A percentile compares a stretch with the other conserved stretches of the same genome.
Evolutionary conservation across 2,797 vertebrate genomes (phyloP).

Genomic region (Paramormyrops hopkinsi): DNA sequence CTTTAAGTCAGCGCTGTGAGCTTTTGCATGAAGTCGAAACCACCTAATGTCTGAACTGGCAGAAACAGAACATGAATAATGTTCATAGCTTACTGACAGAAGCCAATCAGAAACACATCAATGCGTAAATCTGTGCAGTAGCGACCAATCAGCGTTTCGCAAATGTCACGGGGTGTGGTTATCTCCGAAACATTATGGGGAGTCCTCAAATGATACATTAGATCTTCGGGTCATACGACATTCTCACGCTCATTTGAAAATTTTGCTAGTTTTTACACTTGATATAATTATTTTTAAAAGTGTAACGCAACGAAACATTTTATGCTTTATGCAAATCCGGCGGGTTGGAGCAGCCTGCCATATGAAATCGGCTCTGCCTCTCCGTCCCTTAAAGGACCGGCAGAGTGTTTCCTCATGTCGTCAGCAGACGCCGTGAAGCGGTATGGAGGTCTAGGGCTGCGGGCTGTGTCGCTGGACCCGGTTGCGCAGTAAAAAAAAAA

Average conservation of each 20-base stretch:
- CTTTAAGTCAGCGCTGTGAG: no score
- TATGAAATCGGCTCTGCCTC: background rate
- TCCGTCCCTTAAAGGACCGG: background rate
- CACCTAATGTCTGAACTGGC: background rate
- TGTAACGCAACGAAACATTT: background rate
- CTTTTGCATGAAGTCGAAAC: no score
- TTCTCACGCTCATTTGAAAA: background rate
- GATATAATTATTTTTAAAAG: background rate
- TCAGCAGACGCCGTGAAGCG: background rate
- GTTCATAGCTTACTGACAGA: background rate
- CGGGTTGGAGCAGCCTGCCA: background rate
- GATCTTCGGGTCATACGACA: background rate
- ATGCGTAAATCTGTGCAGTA: background rate
- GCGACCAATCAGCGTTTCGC: background rate
- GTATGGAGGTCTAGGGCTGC: slow-evolving; percentile 15
- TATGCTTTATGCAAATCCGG: background rate
- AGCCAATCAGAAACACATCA: background rate
- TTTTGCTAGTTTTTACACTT: background rate
- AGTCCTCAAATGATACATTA: background rate
- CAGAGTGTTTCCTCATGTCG: background rate
- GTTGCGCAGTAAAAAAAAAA: background rate
- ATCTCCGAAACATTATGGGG: background rate
- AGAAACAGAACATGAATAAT: background rate
- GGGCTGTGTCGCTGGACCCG: background rate
- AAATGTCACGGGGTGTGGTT: background rate